Conservation (phyloP, 1,140 invertebrate species). For the Nylanderia fulva region DNA sequence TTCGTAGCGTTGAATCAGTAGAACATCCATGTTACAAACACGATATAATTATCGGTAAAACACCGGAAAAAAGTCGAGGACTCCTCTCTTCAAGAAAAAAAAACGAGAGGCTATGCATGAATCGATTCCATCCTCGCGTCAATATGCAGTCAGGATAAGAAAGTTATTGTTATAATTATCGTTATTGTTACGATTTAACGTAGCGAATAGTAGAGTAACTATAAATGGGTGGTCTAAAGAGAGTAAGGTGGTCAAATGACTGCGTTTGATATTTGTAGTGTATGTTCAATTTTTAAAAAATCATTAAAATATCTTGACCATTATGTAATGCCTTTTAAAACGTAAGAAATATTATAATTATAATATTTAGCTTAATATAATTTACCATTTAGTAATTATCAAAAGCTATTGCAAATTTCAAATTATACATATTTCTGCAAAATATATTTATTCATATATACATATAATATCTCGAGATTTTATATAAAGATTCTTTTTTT, state of each 20-base stretch:
- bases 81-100: conserved; percentile 13
- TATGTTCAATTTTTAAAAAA: conserved; percentile 6
- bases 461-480: neutral
- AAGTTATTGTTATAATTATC: conserved; percentile 65
- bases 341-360: conserved; percentile 11
- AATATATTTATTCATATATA: conserved; percentile 17
- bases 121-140: conserved; percentile 68
- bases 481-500: neutral
- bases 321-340: neutral
- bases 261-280: neutral
- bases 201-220: conserved; percentile 67
- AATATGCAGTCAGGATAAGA: conserved; percentile 45
- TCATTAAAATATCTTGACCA: neutral
- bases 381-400: conserved; percentile 19
- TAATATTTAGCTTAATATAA: neutral
- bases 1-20: conserved; percentile 67
- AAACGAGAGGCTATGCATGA: conserved; percentile 23
- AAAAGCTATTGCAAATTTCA: neutral
- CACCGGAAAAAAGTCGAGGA: conserved; percentile 21
- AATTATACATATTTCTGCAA: neutral
- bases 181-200: conserved; percentile 66
- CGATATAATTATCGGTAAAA: conserved; percentile 55
- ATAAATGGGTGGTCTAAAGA: conserved; percentile 37
- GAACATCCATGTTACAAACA: conserved; percentile 59
- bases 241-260: conserved; percentile 45